Percentiles rank a stretch among this genome's conserved stretches.
Conservation (phyloP, 2,797 vertebrate species). For the Ptychobarbus kaznakovi region DNA sequence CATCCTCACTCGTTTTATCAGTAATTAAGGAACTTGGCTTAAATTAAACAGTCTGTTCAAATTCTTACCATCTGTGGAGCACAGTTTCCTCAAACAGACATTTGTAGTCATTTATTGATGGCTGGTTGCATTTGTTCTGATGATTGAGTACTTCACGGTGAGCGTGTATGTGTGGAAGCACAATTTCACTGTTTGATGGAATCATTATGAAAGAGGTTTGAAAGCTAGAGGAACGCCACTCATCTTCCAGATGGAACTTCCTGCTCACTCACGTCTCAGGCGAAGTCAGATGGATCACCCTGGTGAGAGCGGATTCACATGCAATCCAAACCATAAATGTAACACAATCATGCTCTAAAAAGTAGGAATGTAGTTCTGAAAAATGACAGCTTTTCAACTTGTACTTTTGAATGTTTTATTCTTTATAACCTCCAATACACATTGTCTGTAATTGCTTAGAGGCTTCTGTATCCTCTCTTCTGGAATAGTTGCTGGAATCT, state of each 20-base stretch:
- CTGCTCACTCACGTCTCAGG: constrained; percentile 29
- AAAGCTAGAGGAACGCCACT: constrained; percentile 10
- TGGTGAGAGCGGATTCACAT: background rate
- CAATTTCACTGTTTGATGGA: constrained; percentile 15
- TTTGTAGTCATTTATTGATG: constrained; percentile 22
- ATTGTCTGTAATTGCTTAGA: background rate
- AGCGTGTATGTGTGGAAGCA: background rate
- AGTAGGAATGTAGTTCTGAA: background rate
- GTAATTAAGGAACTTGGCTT: constrained; percentile 35
- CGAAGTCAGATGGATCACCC: constrained; percentile 66
- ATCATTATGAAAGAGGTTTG: constrained; percentile 18
- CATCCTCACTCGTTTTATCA: constrained; percentile 1
- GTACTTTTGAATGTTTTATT: background rate
- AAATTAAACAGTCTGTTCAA: constrained; percentile 42
- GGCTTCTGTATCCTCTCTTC: background rate
- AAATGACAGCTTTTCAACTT: background rate
- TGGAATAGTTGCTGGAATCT: background rate
- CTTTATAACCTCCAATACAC: background rate
- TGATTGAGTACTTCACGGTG: background rate
- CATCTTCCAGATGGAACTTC: constrained; percentile 27
- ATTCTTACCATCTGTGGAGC: constrained; percentile 37
- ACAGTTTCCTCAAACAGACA: constrained; percentile 19
- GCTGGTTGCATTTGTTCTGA: background rate
- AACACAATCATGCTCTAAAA: background rate
- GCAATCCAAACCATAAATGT: background rate